phyloP scores from a whole-genome alignment of 2,888 invertebrate genomes.

The Cartodere bifasciata region DNA sequence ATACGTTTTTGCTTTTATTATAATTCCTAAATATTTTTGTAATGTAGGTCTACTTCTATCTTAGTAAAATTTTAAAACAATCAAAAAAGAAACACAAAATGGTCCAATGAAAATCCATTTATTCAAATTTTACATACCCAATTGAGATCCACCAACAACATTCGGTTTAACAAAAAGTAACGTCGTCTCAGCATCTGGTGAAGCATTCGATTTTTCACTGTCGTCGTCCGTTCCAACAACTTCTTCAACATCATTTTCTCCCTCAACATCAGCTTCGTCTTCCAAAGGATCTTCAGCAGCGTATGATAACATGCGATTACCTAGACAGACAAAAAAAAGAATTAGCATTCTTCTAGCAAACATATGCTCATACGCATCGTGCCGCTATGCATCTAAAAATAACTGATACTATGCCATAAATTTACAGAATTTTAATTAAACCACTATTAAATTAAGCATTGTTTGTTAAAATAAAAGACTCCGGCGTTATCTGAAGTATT shows the following conservation, averaged over 20 bases:
- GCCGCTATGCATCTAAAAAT: constrained; percentile 16
- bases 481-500: too few species aligned
- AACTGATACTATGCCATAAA: constrained; percentile 10
- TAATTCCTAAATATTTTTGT: too few species aligned
- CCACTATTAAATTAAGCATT: constrained; percentile 1
- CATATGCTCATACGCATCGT: constrained; percentile 6
- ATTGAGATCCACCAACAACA: constrained; percentile 46
- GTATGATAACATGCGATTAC: constrained; percentile 40
- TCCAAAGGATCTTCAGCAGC: constrained; percentile 58
- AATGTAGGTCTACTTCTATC: too few species aligned
- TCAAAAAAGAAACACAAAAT: constrained; percentile 7
- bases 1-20: too few species aligned
- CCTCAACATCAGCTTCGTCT: constrained; percentile 56
- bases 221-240: constrained; percentile 48
- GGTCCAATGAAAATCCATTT: neutral
- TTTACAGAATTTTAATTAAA: constrained; percentile 11
- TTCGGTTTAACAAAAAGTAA: constrained; percentile 79
- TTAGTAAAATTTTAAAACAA: too few species aligned
- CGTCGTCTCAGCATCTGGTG: constrained; percentile 83
- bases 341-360: neutral
- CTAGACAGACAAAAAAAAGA: constrained; percentile 25
- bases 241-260: constrained; percentile 49
- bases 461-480: too few species aligned
- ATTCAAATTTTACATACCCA: constrained; percentile 41
- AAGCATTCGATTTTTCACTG: constrained; percentile 56